A percentile compares a stretch with the other conserved stretches of the same genome.
phyloP scores from a whole-genome alignment of 2,888 invertebrate genomes.

The Metalampra italica region DNA sequence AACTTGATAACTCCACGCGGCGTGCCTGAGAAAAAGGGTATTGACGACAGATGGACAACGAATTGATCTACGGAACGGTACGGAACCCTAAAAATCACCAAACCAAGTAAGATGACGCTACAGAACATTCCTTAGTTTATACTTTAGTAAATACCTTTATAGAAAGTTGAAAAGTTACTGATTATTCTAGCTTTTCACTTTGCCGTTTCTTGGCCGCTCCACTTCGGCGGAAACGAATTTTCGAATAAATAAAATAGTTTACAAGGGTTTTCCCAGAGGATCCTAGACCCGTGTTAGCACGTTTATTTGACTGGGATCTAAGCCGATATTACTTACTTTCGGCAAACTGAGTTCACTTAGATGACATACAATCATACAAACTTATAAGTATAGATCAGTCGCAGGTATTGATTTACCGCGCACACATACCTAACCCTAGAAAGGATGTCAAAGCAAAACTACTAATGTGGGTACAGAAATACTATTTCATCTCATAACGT shows the following conservation, averaged over 20 bases:
- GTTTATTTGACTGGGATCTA: slow-evolving; percentile 39
- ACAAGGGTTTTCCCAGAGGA: slow-evolving; percentile 47
- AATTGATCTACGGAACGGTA: too few relatives aligned
- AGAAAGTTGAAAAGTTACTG: too few relatives aligned
- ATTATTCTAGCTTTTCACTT: neutral
- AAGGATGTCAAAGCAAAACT: too few relatives aligned
- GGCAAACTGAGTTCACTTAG: slow-evolving; percentile 21
- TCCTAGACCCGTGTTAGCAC: slow-evolving; percentile 31
- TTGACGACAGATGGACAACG: too few relatives aligned
- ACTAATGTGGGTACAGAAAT: too few relatives aligned
- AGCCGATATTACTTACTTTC: slow-evolving; percentile 25
- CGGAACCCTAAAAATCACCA: neutral
- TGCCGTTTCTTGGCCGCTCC: neutral
- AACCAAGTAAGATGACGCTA: too few relatives aligned
- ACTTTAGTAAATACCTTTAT: too few relatives aligned
- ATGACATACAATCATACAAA: slow-evolving; percentile 18
- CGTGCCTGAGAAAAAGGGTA: too few relatives aligned
- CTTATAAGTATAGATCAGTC: slow-evolving; percentile 10
- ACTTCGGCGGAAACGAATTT: slow-evolving; percentile 5
- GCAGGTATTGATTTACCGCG: neutral
- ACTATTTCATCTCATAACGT: too few relatives aligned
- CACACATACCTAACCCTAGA: too few relatives aligned
- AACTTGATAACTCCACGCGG: too few relatives aligned
- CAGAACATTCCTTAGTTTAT: too few relatives aligned
- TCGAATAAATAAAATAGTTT: slow-evolving; percentile 50